phyloP scores from a whole-genome alignment of 2,113 vertebrate species.

The Cathartes aura region DNA sequence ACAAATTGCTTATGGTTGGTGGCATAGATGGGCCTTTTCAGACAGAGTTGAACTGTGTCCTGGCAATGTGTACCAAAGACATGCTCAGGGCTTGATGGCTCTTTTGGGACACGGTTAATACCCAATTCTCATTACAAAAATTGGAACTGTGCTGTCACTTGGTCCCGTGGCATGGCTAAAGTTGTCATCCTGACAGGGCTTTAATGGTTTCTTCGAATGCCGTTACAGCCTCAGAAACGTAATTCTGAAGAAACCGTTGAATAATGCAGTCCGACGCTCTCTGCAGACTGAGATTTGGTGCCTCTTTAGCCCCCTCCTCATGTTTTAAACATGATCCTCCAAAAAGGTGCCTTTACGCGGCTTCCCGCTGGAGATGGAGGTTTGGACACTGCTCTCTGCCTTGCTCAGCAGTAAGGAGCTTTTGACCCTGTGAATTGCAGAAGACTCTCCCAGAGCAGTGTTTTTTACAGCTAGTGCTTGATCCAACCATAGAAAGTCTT shows the following conservation, averaged over 20 bases:
- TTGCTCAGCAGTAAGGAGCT: background rate
- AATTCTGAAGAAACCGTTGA: background rate
- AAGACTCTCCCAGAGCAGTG: background rate
- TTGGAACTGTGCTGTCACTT: background rate
- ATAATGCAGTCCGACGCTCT: background rate
- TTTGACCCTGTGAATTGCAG: background rate
- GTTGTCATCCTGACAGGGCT: constrained; percentile 30
- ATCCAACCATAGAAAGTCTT: background rate
- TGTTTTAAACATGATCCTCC: constrained; percentile 14
- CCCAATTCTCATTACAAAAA: background rate
- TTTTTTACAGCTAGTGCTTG: background rate
- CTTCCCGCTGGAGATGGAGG: background rate
- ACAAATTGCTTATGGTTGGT: background rate
- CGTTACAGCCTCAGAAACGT: background rate
- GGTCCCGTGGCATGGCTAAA: background rate
- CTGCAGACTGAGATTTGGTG: background rate
- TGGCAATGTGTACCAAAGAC: background rate
- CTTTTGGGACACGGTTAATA: background rate
- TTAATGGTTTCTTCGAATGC: background rate
- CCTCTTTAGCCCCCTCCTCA: background rate
- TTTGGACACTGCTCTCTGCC: background rate
- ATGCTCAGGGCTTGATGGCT: background rate
- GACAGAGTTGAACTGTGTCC: background rate
- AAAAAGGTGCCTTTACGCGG: background rate
- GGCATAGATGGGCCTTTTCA: background rate